Evolutionary conservation across 2,113 vertebrate species (phyloP).

Genomic region (Apteryx owenii): DNA sequence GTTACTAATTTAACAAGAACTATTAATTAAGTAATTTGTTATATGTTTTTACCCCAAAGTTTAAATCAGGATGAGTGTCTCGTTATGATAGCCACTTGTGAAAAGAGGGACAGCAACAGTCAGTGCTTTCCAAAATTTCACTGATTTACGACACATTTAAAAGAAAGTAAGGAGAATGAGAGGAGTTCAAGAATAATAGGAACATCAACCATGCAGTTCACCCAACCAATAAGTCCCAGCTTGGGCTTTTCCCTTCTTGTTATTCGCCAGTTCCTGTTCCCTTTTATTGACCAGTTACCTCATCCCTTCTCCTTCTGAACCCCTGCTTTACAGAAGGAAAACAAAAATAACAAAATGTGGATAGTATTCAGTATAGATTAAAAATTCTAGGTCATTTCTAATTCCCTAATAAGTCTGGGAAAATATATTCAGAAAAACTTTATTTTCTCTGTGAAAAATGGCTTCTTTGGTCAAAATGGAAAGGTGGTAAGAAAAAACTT

Average conservation of each 20-base stretch:
- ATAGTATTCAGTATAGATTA: neutral
- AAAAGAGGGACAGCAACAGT: neutral
- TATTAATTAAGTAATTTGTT: neutral
- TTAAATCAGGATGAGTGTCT: neutral
- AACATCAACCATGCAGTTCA: neutral
- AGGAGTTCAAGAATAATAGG: neutral
- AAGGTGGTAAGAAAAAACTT: neutral
- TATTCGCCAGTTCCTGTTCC: neutral
- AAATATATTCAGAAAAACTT: neutral
- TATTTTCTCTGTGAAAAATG: slow-evolving; percentile 12
- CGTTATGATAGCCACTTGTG: neutral
- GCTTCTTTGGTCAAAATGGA: neutral
- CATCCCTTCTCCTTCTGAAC: neutral
- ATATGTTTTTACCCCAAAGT: neutral
- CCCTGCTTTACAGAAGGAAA: neutral
- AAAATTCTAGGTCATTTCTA: neutral
- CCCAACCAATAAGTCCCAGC: neutral
- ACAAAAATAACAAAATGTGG: neutral
- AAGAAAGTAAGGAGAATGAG: neutral
- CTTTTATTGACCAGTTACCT: neutral
- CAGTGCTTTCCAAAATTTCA: neutral
- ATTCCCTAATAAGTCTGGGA: neutral
- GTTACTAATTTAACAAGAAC: neutral
- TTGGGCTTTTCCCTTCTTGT: accelerated
- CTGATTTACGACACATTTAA: neutral